phyloP scores from a whole-genome alignment of 1,140 invertebrate species.

The Drosophila fuyamai region DNA sequence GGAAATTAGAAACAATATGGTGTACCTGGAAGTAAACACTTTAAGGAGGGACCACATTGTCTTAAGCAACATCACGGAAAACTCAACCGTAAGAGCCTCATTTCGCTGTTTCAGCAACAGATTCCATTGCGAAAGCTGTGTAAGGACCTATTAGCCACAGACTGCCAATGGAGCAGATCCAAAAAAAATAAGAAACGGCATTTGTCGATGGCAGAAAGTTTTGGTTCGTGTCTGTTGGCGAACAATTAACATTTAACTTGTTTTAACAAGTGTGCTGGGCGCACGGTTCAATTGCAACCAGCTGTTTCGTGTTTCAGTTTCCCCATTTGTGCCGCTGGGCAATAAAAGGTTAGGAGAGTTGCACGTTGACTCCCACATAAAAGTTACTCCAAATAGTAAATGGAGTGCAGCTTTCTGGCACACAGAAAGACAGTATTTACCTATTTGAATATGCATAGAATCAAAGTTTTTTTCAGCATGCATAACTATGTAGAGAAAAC shows the following conservation, averaged over 20 bases:
- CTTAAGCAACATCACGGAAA: not conserved
- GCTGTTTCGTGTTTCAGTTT: conserved; percentile 31
- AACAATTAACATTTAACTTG: conserved; percentile 74
- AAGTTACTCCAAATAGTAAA: conserved; percentile 16
- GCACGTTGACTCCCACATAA: conserved; percentile 1
- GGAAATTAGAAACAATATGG: conserved; percentile 6
- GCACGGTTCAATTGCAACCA: conserved; percentile 27
- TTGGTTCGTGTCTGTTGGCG: conserved; percentile 60
- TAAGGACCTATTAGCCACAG: conserved; percentile 12
- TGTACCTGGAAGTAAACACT: conserved; percentile 7
- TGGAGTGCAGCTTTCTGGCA: conserved; percentile 10
- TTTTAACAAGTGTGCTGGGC: conserved; percentile 55
- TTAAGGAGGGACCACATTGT: conserved; percentile 4
- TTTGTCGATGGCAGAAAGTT: conserved; percentile 50
- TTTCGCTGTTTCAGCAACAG: conserved; percentile 50
- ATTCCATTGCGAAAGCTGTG: conserved; percentile 11
- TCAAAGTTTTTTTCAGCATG: not conserved
- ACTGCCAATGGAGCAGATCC: conserved; percentile 37
- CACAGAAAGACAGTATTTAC: not conserved
- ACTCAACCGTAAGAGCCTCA: conserved; percentile 12
- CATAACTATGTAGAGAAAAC: not conserved
- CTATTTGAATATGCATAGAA: not conserved
- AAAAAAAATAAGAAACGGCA: not conserved
- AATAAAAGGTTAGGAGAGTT: conserved; percentile 3
- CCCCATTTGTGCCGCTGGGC: conserved; percentile 6